Percentiles rank a stretch among this genome's conserved stretches.
phyloP scores from a whole-genome alignment of 2,888 invertebrate species.

The Eulithis testata region DNA sequence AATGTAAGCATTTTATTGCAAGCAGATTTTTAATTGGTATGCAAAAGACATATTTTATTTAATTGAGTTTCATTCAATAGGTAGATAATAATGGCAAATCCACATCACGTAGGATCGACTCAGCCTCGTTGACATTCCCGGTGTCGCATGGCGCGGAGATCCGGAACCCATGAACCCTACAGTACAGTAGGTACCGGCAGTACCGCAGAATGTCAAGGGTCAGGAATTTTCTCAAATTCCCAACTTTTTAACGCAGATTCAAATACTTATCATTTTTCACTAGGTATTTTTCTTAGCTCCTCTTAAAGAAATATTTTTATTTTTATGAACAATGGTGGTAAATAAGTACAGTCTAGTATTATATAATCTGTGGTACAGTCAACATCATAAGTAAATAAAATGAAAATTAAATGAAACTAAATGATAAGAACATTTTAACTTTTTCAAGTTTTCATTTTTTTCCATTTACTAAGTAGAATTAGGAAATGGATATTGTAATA shows the following conservation, averaged over 20 bases:
- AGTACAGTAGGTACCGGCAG: neutral
- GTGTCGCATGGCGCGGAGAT: slow-evolving; percentile 5
- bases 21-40: no score
- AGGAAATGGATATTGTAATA: no score
- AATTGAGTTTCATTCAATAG: neutral
- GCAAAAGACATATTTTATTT: neutral
- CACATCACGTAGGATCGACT: slow-evolving; percentile 8
- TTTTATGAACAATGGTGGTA: no score
- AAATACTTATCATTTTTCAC: neutral
- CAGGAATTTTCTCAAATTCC: slow-evolving; percentile 10
- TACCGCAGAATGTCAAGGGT: slow-evolving; percentile 19
- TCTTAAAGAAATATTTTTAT: no score
- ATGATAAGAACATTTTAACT: no score
- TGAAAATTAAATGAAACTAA: neutral
- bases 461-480: no score
- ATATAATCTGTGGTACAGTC: no score
- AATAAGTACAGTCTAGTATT: no score
- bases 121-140: slow-evolving; percentile 19
- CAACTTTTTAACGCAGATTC: slow-evolving; percentile 5
- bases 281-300: no score
- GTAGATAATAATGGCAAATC: neutral
- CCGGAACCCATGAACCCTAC: slow-evolving; percentile 11
- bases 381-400: no score
- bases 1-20: no score
- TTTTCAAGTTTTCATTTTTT: no score